These are phyloP conservation scores for Cataglyphis livida DNA, from an alignment of 2,888 invertebrate genomes.

Conservation along the genomic window DNA sequence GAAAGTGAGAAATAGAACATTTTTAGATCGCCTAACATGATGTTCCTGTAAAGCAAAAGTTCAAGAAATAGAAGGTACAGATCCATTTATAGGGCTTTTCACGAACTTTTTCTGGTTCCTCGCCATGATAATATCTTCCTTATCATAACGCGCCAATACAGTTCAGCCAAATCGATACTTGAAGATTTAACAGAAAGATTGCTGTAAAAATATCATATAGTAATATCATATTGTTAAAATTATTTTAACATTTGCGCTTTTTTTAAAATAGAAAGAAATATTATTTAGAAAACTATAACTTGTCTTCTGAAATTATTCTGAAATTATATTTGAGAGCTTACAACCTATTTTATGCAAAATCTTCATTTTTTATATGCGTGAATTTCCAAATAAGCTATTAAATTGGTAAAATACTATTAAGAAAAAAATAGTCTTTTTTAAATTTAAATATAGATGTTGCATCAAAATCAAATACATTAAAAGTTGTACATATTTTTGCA, in stretches of 20 bases:
- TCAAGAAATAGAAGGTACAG: conserved; percentile 31
- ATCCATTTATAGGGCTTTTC: conserved; percentile 38
- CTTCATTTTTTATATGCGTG: background rate
- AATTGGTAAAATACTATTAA: background rate
- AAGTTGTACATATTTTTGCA: background rate
- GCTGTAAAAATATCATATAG: background rate
- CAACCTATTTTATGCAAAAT: background rate
- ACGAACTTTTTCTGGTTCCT: conserved; percentile 23
- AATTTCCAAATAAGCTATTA: conserved; percentile 10
- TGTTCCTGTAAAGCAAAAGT: conserved; percentile 34
- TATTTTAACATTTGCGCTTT: background rate
- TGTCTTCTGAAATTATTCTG: background rate
- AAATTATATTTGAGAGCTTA: background rate
- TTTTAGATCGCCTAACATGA: conserved; percentile 23
- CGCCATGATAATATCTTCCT: conserved; percentile 17
- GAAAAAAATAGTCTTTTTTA: background rate
- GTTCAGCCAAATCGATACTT: conserved; percentile 6
- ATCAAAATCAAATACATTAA: background rate
- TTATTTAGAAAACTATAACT: background rate
- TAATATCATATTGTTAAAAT: background rate
- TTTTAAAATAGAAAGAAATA: background rate
- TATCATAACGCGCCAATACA: conserved; percentile 8
- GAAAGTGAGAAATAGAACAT: conserved; percentile 14
- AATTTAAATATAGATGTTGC: background rate
- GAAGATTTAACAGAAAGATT: background rate